A percentile compares a stretch with the other conserved stretches of the same genome.
phyloP scores from a whole-genome alignment of 2,113 vertebrate genomes.

The Halichoerus grypus region DNA sequence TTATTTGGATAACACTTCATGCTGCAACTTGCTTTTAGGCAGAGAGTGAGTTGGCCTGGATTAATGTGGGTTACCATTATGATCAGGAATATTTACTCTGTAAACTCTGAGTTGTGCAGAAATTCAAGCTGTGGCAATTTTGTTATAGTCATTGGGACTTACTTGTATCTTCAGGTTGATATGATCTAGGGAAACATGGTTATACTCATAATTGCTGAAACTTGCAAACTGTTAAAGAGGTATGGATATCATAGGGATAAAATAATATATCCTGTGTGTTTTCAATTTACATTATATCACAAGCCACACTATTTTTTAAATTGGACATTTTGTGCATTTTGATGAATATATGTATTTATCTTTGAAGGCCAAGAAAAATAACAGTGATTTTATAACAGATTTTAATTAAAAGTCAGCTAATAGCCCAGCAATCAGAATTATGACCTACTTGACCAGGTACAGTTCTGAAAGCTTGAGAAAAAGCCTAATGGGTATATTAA shows the following conservation, averaged over 20 bases:
- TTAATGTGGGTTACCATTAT: background rate
- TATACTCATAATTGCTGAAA: background rate
- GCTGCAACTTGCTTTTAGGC: slow-evolving; percentile 14
- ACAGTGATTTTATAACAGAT: background rate
- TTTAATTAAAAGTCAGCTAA: slow-evolving; percentile 60
- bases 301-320: background rate
- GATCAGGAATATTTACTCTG: background rate
- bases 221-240: background rate
- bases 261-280: background rate
- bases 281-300: background rate
- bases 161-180: slow-evolving; percentile 30
- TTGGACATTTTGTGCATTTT: slow-evolving; percentile 44
- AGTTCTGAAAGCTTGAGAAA: slow-evolving; percentile 49
- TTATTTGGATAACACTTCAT: background rate
- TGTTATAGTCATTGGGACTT: background rate
- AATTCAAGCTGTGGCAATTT: background rate
- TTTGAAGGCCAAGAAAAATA: slow-evolving; percentile 54
- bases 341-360: slow-evolving; percentile 43
- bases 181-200: background rate
- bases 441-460: slow-evolving; percentile 6
- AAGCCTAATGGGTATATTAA: background rate
- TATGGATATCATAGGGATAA: background rate
- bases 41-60: background rate
- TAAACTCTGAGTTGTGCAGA: background rate
- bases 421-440: slow-evolving; percentile 33